phyloP scores from a whole-genome alignment of 2,888 invertebrate species.

The Drosophila neotestacea region DNA sequence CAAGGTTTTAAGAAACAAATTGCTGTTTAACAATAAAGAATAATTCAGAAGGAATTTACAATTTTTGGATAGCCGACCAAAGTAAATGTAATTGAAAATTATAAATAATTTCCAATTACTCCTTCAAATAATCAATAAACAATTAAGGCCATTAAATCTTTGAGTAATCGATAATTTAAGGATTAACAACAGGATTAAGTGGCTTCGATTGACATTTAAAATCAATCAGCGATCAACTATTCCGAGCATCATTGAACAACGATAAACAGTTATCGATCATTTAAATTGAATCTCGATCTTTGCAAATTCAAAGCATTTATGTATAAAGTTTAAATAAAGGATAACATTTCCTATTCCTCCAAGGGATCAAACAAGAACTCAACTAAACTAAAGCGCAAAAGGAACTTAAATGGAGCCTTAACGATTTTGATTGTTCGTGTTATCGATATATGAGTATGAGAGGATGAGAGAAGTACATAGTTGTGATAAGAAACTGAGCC shows the following conservation, averaged over 20 bases:
- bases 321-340: neutral
- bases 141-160: no score
- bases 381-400: constrained; percentile 1
- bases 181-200: no score
- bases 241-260: neutral
- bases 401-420: neutral
- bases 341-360: neutral
- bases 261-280: neutral
- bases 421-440: neutral
- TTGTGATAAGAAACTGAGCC: neutral
- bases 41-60: no score
- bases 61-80: no score
- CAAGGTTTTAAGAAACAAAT: no score
- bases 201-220: no score
- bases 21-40: no score
- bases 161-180: no score
- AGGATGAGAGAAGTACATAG: neutral
- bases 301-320: constrained; percentile 1
- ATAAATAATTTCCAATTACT: neutral
- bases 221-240: neutral
- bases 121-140: no score
- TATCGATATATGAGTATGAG: neutral
- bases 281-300: neutral
- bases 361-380: neutral
- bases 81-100: no score